These are phyloP conservation scores for Phylloscopus trochiloides DNA, from an alignment of 2,113 vertebrate genomes.

Conservation along the genomic window DNA sequence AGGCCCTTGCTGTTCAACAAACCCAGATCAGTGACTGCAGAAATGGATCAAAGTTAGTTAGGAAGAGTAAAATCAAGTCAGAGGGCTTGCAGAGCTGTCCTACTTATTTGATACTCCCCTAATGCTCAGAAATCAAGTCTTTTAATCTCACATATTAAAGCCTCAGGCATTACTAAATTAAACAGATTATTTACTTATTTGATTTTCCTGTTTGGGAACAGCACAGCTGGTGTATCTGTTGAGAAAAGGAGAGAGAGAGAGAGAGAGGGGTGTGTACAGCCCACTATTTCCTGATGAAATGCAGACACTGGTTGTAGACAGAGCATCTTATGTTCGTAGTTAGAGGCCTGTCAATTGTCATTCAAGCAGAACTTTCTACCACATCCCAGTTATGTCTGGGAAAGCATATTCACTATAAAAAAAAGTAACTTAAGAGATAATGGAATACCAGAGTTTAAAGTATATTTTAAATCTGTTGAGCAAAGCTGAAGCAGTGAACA, in stretches of 20 bases:
- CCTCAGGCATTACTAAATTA: not conserved
- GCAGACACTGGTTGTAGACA: not conserved
- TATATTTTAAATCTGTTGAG: not conserved
- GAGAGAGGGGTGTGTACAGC: not conserved
- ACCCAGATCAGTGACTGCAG: not conserved
- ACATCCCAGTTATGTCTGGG: not conserved
- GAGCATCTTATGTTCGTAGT: not conserved
- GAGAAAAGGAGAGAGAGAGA: not conserved
- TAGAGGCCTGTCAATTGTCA: not conserved
- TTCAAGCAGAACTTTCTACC: not conserved
- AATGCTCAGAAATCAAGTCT: not conserved
- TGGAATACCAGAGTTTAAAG: not conserved
- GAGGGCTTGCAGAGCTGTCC: not conserved
- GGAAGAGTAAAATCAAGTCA: not conserved
- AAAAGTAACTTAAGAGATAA: not conserved
- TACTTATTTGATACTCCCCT: not conserved
- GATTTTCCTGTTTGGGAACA: not conserved
- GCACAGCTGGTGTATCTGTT: not conserved
- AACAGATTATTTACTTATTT: not conserved
- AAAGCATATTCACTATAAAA: not conserved
- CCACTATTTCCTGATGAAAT: not conserved
- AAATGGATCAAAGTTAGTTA: not conserved
- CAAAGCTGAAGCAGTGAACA: not conserved
- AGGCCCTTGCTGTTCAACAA: not conserved
- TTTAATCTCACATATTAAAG: not conserved